Percentiles rank a stretch among this genome's conserved stretches.
phyloP scores from a whole-genome alignment of 2,797 vertebrate genomes.

The Notoglanidium macrostoma region DNA sequence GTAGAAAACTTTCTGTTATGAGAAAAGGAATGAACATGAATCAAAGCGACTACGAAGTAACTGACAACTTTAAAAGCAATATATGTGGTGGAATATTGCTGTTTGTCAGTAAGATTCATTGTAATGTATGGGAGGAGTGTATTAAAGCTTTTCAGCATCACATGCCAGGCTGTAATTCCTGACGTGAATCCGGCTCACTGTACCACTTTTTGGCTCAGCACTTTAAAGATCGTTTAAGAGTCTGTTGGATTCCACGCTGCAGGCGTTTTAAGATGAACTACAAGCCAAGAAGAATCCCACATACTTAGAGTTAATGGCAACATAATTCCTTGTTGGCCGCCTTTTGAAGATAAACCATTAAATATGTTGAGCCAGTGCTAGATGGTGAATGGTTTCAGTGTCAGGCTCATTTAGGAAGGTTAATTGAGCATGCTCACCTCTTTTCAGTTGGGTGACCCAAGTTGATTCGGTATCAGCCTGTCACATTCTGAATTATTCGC shows the following conservation, averaged over 20 bases:
- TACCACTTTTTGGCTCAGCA: background rate
- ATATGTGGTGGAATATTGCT: background rate
- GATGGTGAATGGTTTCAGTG: slow-evolving; percentile 13
- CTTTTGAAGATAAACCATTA: slow-evolving; percentile 31
- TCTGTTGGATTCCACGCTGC: slow-evolving; percentile 22
- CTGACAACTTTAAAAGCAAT: background rate
- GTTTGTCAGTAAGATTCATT: slow-evolving; percentile 17
- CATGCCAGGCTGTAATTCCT: slow-evolving; percentile 20
- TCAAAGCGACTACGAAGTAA: background rate
- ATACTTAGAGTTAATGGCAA: slow-evolving; percentile 37
- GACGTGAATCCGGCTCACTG: background rate
- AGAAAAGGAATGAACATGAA: background rate
- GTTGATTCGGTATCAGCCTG: slow-evolving; percentile 4
- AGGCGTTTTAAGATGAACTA: slow-evolving; percentile 30
- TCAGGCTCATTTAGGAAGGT: slow-evolving; percentile 29
- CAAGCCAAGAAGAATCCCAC: slow-evolving; percentile 26
- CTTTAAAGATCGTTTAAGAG: slow-evolving; percentile 24
- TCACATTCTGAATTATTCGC: background rate
- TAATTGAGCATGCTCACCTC: slow-evolving; percentile 30
- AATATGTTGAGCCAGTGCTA: slow-evolving; percentile 12
- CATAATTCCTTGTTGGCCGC: slow-evolving; percentile 31
- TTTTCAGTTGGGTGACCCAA: background rate
- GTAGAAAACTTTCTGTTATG: background rate
- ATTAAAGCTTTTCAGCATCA: slow-evolving; percentile 25
- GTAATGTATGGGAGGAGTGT: background rate